phyloP scores from a whole-genome alignment of 2,888 invertebrate genomes.

The Apamea sordens region DNA sequence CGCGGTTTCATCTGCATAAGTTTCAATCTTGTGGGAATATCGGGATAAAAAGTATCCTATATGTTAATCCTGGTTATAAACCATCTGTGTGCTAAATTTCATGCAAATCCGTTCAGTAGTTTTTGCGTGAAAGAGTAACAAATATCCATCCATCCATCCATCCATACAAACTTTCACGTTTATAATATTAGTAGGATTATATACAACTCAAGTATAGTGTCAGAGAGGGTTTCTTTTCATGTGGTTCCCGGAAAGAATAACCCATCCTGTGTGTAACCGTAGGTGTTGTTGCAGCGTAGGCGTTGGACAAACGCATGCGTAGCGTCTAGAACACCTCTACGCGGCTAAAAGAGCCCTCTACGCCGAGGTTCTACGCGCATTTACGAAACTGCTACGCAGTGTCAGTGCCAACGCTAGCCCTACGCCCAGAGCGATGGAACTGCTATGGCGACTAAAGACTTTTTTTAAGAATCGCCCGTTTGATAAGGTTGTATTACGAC shows the following conservation, averaged over 20 bases:
- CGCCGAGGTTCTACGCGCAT: not conserved
- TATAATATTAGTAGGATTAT: too few relatives aligned
- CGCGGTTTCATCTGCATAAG: too few relatives aligned
- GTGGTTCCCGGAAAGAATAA: not conserved
- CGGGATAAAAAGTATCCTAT: too few relatives aligned
- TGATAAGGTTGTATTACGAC: not conserved
- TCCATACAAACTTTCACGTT: too few relatives aligned
- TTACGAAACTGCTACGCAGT: not conserved
- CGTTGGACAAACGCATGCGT: not conserved
- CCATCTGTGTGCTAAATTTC: too few relatives aligned
- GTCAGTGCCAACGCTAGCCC: not conserved
- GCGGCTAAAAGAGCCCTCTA: not conserved
- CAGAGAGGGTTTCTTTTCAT: not conserved
- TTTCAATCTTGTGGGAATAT: too few relatives aligned
- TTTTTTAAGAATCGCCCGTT: not conserved
- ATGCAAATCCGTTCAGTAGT: too few relatives aligned
- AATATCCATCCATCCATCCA: too few relatives aligned
- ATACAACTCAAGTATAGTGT: not conserved
- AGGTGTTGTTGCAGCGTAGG: not conserved
- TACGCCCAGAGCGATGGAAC: not conserved
- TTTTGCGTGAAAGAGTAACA: too few relatives aligned
- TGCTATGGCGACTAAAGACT: too few relatives aligned
- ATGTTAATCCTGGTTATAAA: too few relatives aligned
- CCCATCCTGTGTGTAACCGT: not conserved
- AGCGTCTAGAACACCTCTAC: not conserved